These are phyloP conservation scores for Polydrusus pterygomalis DNA, from an alignment of 2,888 invertebrate genomes.

Conservation along the genomic window DNA sequence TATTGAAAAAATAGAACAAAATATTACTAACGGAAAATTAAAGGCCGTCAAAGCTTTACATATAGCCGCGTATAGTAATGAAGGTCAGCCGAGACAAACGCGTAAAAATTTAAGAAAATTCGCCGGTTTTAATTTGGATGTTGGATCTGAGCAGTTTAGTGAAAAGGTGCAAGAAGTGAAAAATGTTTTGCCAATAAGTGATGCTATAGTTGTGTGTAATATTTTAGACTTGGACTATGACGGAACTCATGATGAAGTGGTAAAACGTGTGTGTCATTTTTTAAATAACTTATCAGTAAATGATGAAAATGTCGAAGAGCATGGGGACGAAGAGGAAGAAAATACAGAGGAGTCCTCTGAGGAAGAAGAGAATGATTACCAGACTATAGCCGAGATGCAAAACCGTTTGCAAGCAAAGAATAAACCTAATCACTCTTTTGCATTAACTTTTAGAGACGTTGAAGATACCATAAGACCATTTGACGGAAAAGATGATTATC, in stretches of 20 bases:
- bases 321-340: too few species aligned
- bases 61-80: conserved; percentile 33
- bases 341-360: too few species aligned
- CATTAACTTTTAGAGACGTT: conserved; percentile 60
- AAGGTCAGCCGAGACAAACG: conserved; percentile 42
- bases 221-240: conserved; percentile 47
- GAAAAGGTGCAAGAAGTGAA: conserved; percentile 16
- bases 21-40: too few species aligned
- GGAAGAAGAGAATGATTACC: too few species aligned
- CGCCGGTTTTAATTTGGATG: conserved; percentile 36
- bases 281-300: too few species aligned
- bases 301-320: too few species aligned
- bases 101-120: conserved; percentile 34
- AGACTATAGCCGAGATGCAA: neutral
- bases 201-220: conserved; percentile 50
- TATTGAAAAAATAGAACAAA: too few species aligned
- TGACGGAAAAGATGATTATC: conserved; percentile 58
- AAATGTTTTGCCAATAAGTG: conserved; percentile 26
- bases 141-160: neutral
- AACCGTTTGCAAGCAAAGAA: conserved; percentile 2
- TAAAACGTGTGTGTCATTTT: too few species aligned
- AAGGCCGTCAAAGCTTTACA: conserved; percentile 35
- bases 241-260: conserved; percentile 19
- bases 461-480: conserved; percentile 60
- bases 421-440: conserved; percentile 32